phyloP scores from a whole-genome alignment of 1,140 invertebrate genomes.

The roundworm (Caenorhabditis elegans) region WBcel235 BX284605.5:8465501-8466000 shows the following conservation, averaged over 20 bases:
- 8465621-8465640: not conserved
- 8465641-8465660: too few species aligned
- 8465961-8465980: constrained; percentile 88
- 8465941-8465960: constrained; percentile 85
- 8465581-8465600: not conserved
- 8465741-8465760: not conserved
- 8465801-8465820: not conserved
- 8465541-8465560: not conserved
- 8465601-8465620: not conserved
- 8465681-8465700: not conserved
- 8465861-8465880: constrained; percentile 44
- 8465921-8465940: constrained; percentile 82
- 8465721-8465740: not conserved
- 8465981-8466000: constrained; percentile 86
- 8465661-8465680: not conserved
- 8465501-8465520: not conserved
- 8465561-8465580: not conserved
- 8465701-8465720: not conserved
- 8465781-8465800: not conserved
- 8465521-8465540: not conserved
- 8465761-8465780: too few species aligned
- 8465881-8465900: constrained; percentile 46
- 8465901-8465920: constrained; percentile 73
- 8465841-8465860: constrained; percentile 39
- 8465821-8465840: not conserved